Percentiles rank a stretch among this genome's conserved stretches.
These are phyloP conservation scores for Actinia tenebrosa DNA, from an alignment of 64 coral and sea anemone species.

Conservation along the genomic window DNA sequence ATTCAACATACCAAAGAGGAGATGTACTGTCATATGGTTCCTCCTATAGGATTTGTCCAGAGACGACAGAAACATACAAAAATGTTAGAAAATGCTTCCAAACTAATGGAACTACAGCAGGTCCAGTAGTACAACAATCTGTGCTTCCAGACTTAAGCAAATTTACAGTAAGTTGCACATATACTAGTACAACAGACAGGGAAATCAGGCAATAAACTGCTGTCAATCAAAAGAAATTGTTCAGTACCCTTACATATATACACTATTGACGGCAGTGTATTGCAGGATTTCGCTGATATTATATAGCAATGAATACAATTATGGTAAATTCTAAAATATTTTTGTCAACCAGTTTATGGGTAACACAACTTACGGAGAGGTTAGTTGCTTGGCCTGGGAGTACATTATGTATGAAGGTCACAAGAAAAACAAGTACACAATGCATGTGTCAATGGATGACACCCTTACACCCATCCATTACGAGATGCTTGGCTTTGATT, in stretches of 20 bases:
- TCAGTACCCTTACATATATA: too few species aligned
- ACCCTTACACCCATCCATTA: slow-evolving; percentile 58
- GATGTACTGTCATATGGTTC: slow-evolving; percentile 49
- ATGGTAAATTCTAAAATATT: neutral
- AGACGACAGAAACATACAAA: slow-evolving; percentile 63
- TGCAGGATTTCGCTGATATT: too few species aligned
- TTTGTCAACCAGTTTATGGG: slow-evolving; percentile 44
- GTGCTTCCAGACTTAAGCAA: slow-evolving; percentile 72
- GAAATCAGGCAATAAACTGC: too few species aligned
- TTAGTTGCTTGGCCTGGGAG: slow-evolving; percentile 63
- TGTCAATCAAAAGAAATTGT: too few species aligned
- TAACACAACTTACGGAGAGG: slow-evolving; percentile 15
- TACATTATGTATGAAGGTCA: slow-evolving; percentile 35
- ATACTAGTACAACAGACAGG: too few species aligned
- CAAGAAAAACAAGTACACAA: slow-evolving; percentile 73
- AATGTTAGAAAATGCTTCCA: slow-evolving; percentile 60
- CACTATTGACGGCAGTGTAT: too few species aligned
- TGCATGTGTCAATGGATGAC: slow-evolving; percentile 35
- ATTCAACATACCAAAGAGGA: slow-evolving; percentile 52
- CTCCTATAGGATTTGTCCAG: slow-evolving; percentile 78
- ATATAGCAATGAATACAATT: too few species aligned
- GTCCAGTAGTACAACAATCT: slow-evolving; percentile 37
- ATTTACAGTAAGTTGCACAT: slow-evolving; percentile 49
- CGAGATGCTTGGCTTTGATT: slow-evolving; percentile 95
- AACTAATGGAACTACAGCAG: slow-evolving; percentile 39